phyloP scores from a whole-genome alignment of 2,888 invertebrate species.

The Ectemnius lituratus region DNA sequence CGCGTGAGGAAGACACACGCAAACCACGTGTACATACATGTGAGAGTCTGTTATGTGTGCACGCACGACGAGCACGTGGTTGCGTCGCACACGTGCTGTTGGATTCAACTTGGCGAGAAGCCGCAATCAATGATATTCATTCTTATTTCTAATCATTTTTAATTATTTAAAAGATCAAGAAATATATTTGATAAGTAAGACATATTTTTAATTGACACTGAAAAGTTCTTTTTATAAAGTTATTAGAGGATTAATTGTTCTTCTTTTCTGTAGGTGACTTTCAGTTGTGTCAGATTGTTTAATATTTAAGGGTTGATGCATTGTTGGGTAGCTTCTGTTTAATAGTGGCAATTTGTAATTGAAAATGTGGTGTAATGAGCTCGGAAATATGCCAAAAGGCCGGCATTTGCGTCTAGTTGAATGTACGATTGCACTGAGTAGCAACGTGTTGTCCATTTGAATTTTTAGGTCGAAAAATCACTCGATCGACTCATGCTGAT shows the following conservation, averaged over 20 bases:
- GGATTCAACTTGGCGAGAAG: constrained; percentile 26
- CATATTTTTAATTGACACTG: too few species aligned
- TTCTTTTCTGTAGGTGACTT: too few species aligned
- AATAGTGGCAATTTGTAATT: too few species aligned
- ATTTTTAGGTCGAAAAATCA: constrained; percentile 56
- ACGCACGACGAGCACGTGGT: constrained; percentile 44
- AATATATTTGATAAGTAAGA: too few species aligned
- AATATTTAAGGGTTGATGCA: too few species aligned
- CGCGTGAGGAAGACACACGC: constrained; percentile 11
- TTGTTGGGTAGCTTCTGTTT: background rate
- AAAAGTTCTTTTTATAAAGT: too few species aligned
- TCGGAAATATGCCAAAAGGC: constrained; percentile 38
- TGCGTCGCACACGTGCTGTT: constrained; percentile 39
- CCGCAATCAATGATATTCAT: too few species aligned
- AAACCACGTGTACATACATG: background rate
- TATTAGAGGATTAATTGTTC: too few species aligned
- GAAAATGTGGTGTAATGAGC: too few species aligned
- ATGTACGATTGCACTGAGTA: constrained; percentile 23
- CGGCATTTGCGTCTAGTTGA: constrained; percentile 41
- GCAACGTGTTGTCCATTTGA: constrained; percentile 25
- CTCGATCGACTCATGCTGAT: constrained; percentile 31
- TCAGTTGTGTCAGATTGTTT: too few species aligned
- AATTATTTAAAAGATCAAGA: too few species aligned
- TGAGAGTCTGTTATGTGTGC: background rate
- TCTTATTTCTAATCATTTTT: too few species aligned